Conservation (phyloP, 2,888 invertebrate genomes). For the Unio delphinus region DNA sequence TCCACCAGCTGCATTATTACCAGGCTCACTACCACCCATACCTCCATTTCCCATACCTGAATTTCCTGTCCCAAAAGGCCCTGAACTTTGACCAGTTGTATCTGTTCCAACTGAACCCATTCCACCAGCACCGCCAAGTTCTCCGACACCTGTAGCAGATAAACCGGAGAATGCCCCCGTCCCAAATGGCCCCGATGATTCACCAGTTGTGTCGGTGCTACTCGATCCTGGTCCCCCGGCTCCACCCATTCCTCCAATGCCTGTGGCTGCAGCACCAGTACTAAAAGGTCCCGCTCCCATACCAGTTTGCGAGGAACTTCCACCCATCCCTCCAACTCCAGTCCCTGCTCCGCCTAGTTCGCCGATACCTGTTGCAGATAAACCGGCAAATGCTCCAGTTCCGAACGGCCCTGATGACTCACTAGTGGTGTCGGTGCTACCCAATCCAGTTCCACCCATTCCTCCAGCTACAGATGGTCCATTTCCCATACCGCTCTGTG, state of each 20-base stretch:
- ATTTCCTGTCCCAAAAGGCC: constrained; percentile 5
- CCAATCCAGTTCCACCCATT: constrained; percentile 1
- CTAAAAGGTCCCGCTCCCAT: constrained; percentile 1
- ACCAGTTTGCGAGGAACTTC: not conserved
- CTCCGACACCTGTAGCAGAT: constrained; percentile 18
- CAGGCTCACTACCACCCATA: not conserved
- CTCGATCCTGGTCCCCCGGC: not conserved
- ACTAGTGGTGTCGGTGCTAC: not conserved
- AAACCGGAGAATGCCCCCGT: constrained; percentile 9
- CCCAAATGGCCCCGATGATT: not conserved
- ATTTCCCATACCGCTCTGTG: not conserved
- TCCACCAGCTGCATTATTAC: not conserved
- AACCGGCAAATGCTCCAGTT: not conserved
- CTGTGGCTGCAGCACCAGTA: constrained; percentile 1
- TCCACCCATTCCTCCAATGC: constrained; percentile 2
- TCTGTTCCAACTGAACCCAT: constrained; percentile 4
- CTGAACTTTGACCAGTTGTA: constrained; percentile 23
- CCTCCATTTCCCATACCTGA: constrained; percentile 4
- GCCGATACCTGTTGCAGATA: not conserved
- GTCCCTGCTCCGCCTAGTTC: constrained; percentile 3
- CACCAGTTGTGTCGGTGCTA: not conserved
- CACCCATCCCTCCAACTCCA: constrained; percentile 5
- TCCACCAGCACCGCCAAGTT: constrained; percentile 13
- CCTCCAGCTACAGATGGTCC: constrained; percentile 1
- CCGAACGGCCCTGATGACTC: constrained; percentile 9